phyloP scores from a whole-genome alignment of 2,113 vertebrate species.

The Channa argus region DNA sequence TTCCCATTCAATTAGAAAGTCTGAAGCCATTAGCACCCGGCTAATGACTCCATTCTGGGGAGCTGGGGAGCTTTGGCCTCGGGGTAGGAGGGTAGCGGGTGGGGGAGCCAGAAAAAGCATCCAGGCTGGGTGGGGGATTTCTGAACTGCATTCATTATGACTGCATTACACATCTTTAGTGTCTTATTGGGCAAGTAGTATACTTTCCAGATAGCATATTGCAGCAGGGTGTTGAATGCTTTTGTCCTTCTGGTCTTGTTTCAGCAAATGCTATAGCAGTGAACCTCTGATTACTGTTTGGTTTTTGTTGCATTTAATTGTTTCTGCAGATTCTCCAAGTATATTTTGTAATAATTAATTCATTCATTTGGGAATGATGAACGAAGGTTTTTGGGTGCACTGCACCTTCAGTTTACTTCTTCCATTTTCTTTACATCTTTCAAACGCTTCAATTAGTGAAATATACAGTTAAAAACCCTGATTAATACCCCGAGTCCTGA shows the following conservation, averaged over 20 bases:
- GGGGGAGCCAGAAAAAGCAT: constrained; percentile 67
- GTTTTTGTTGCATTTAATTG: constrained; percentile 24
- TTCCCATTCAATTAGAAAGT: constrained; percentile 98
- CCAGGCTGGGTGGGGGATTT: constrained; percentile 69
- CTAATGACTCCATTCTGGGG: constrained; percentile 83
- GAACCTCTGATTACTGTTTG: constrained; percentile 18
- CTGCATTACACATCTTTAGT: constrained; percentile 75
- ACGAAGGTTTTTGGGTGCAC: constrained; percentile 40
- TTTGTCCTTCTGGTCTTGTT: constrained; percentile 59
- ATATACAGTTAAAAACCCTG: constrained; percentile 49
- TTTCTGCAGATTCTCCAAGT: constrained; percentile 27
- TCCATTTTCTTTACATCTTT: constrained; percentile 33
- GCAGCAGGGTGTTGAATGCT: constrained; percentile 65
- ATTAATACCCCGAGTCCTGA: constrained; percentile 8
- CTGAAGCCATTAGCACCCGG: constrained; percentile 95
- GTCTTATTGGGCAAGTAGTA: constrained; percentile 66
- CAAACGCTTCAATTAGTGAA: constrained; percentile 50
- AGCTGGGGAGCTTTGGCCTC: constrained; percentile 75
- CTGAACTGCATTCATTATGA: constrained; percentile 80
- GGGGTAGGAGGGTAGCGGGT: constrained; percentile 66
- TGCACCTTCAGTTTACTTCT: constrained; percentile 5
- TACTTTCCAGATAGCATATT: constrained; percentile 67
- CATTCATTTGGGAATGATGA: constrained; percentile 65
- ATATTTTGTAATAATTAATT: constrained; percentile 56
- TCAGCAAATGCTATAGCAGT: constrained; percentile 53